A percentile compares a stretch with the other conserved stretches of the same genome.
Evolutionary conservation across 2,888 invertebrate genomes (phyloP).

Genomic region (Fabriciana adippe): DNA sequence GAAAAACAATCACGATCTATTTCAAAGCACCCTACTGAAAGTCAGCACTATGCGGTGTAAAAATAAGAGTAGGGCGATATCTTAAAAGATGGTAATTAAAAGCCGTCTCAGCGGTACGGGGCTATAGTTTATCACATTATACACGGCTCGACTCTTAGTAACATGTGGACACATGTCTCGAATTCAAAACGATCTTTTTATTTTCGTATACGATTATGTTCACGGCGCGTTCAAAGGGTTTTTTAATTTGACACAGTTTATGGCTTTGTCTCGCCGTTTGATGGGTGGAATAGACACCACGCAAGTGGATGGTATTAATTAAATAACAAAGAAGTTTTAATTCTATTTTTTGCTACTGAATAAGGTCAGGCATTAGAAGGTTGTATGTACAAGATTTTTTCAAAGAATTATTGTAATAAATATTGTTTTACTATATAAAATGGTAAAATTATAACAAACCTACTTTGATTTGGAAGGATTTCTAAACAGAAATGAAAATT

Average conservation of each 20-base stretch:
- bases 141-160: slow-evolving; percentile 69
- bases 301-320: slow-evolving; percentile 52
- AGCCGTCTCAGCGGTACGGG: slow-evolving; percentile 45
- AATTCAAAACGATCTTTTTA: slow-evolving; percentile 69
- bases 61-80: slow-evolving; percentile 37
- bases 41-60: slow-evolving; percentile 35
- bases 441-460: too few relatives aligned
- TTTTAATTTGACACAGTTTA: slow-evolving; percentile 79
- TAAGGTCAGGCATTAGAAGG: not conserved
- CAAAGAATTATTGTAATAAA: not conserved
- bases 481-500: too few relatives aligned
- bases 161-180: slow-evolving; percentile 76
- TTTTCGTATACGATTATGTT: slow-evolving; percentile 70
- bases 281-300: slow-evolving; percentile 50
- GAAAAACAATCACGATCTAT: slow-evolving; percentile 35
- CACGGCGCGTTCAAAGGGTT: slow-evolving; percentile 74
- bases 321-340: slow-evolving; percentile 47
- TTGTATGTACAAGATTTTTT: too few relatives aligned
- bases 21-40: slow-evolving; percentile 34
- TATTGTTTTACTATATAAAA: not conserved
- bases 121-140: slow-evolving; percentile 70
- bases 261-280: slow-evolving; percentile 62
- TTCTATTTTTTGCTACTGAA: slow-evolving; percentile 33
- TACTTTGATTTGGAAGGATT: too few relatives aligned
- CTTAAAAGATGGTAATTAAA: slow-evolving; percentile 47